phyloP scores from a whole-genome alignment of 1,140 invertebrate species.

The Hyphantria cunea region DNA sequence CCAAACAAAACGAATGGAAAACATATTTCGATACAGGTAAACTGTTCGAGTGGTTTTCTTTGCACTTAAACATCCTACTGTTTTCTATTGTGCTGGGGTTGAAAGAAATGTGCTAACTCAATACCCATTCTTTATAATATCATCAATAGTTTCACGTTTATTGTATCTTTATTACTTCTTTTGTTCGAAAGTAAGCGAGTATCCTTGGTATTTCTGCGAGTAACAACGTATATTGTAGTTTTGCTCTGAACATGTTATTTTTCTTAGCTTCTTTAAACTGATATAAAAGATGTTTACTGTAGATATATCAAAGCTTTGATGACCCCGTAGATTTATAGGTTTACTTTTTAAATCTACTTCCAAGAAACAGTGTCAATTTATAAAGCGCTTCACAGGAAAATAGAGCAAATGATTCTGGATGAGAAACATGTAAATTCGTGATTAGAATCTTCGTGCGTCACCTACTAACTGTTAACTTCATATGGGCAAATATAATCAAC shows the following conservation, averaged over 20 bases:
- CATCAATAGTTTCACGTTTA: neutral
- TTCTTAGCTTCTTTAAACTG: neutral
- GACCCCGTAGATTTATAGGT: too few species aligned
- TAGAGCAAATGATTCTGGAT: too few species aligned
- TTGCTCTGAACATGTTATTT: neutral
- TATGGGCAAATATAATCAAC: too few species aligned
- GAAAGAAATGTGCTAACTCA: neutral
- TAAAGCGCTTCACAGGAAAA: too few species aligned
- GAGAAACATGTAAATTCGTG: too few species aligned
- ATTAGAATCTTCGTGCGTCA: too few species aligned
- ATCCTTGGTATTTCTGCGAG: neutral
- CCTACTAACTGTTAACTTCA: too few species aligned
- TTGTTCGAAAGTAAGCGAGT: neutral
- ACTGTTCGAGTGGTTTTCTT: neutral
- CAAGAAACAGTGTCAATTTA: too few species aligned
- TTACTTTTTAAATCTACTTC: too few species aligned
- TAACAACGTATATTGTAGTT: neutral
- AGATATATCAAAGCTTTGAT: neutral
- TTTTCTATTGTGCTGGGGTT: neutral
- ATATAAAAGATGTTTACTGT: neutral
- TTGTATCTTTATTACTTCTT: neutral
- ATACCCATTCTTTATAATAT: neutral
- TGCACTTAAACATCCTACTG: neutral
- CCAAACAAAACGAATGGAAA: neutral
- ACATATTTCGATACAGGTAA: neutral